phyloP scores from a whole-genome alignment of 2,888 invertebrate genomes.

The Leptopilina myrica region DNA sequence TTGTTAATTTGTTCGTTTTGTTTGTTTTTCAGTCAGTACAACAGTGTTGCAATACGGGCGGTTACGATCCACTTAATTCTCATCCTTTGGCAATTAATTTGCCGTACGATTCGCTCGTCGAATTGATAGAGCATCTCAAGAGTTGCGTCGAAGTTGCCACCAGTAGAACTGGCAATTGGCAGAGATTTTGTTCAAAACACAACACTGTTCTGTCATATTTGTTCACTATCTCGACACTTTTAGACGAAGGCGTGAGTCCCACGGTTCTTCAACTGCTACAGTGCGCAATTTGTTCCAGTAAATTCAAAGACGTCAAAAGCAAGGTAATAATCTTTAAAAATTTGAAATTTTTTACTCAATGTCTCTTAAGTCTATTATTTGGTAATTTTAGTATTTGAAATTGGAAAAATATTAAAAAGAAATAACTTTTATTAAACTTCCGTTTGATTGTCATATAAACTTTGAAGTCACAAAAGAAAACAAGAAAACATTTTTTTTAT shows the following conservation, averaged over 20 bases:
- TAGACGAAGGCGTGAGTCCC: conserved; percentile 95
- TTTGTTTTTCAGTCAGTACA: conserved; percentile 75
- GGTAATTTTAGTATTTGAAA: no score
- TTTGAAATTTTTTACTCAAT: no score
- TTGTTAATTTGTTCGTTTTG: neutral
- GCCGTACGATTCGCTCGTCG: conserved; percentile 94
- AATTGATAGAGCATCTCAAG: conserved; percentile 95
- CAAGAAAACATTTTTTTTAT: no score
- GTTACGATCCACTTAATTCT: conserved; percentile 77
- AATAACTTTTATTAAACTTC: no score
- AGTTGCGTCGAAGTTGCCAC: conserved; percentile 95
- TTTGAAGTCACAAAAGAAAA: no score
- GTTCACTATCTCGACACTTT: conserved; percentile 86
- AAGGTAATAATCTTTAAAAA: conserved; percentile 58
- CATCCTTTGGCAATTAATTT: conserved; percentile 79
- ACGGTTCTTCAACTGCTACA: conserved; percentile 93
- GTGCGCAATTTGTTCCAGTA: conserved; percentile 86
- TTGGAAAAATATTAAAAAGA: no score
- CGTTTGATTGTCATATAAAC: no score
- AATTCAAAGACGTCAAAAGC: conserved; percentile 66
- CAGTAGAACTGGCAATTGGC: conserved; percentile 96
- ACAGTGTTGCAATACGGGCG: conserved; percentile 79
- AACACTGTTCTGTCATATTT: conserved; percentile 89
- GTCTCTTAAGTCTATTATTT: no score
- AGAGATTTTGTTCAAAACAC: conserved; percentile 88